Conservation (phyloP, 1,140 invertebrate genomes). For the Magallana gigas region DNA sequence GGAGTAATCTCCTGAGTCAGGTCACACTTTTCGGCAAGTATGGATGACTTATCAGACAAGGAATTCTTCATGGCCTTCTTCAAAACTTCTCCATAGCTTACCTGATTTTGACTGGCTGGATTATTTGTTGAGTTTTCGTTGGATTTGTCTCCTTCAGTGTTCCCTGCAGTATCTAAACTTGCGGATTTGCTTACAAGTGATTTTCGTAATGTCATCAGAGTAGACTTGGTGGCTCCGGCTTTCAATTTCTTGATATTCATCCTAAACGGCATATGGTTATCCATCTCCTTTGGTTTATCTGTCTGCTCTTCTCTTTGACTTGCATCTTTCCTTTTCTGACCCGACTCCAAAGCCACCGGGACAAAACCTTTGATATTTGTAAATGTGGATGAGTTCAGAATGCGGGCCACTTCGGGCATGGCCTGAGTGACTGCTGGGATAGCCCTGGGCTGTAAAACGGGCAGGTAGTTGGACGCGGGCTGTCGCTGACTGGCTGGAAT, state of each 20-base stretch:
- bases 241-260: constrained; percentile 23
- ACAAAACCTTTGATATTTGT: neutral
- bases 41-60: constrained; percentile 7
- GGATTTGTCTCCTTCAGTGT: too few species aligned
- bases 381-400: neutral
- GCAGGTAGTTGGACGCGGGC: neutral
- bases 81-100: constrained; percentile 15
- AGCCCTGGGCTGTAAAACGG: neutral
- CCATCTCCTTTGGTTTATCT: neutral
- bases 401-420: neutral
- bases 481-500: neutral
- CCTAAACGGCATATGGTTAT: neutral
- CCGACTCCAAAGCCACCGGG: neutral
- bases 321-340: neutral
- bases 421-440: neutral
- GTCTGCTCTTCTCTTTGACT: neutral
- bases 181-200: constrained; percentile 1
- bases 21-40: neutral
- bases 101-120: neutral
- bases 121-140: neutral
- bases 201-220: neutral
- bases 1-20: neutral
- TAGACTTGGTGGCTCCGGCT: neutral
- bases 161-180: neutral
- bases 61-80: constrained; percentile 27